Evolutionary conservation across 2,888 invertebrate genomes (phyloP), one percentile per base, ranked within the genome.

Genomic region (Cheilosia impressa): DNA sequence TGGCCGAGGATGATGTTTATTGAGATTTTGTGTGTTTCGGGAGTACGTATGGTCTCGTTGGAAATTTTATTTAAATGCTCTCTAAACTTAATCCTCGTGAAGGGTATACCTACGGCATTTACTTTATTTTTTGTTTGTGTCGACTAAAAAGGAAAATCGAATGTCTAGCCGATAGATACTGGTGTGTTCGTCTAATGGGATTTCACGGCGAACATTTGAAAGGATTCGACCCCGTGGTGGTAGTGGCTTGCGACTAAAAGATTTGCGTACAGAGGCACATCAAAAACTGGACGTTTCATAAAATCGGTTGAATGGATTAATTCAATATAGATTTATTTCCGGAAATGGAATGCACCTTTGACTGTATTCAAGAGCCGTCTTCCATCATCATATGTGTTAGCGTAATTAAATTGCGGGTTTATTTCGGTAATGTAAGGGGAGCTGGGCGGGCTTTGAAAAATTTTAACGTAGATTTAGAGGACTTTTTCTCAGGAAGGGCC

Each of bases 291-390:
- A 27, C 13, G 34, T 73, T 66, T 43, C 63, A 62, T 57, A 52
- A 10, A 71, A 73, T 45, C 63, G 83, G 73, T 57, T 63, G 83
- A 73, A 62, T 62, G 73, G 45, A 57, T 57, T 63, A 68, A 50
- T 68, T 82, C 66, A 82, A 82, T 77, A 72, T 68, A 41, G 72
- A 77, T 82, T 68, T 77, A 82, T 77, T 72, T 77, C 19, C 53
- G 55, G 60, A 72, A 62, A 72, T 72, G 72, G 50, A 71, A 62
- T 60, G 60, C 62, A 38, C 38, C 1, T 38, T 38, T 4, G 38
- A 38, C 9, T 13, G 55, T 68, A 66, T 31, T 31, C 31, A 31
- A 19, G 10, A 52, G 24, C 55, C 31, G 45, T 73, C 55, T 73
- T 65, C 19, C 62, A 63, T 13, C 13, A 34, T 10, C 3, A 4